A percentile compares a stretch with the other conserved stretches of the same genome.
These are phyloP conservation scores for Campoletis sonorensis DNA, from an alignment of 1,140 invertebrate genomes.

Conservation along the genomic window DNA sequence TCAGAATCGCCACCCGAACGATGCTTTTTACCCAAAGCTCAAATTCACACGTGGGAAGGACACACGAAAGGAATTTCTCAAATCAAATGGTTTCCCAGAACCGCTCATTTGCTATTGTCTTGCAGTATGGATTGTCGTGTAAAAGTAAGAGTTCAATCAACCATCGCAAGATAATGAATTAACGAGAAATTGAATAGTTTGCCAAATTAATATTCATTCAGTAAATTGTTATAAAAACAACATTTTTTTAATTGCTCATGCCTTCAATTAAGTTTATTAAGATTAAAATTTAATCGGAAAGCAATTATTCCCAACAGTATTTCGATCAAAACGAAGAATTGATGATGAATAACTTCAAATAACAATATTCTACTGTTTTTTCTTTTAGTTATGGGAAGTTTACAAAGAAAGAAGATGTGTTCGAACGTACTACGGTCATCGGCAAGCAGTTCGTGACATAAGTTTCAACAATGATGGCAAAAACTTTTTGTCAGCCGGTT, in stretches of 20 bases:
- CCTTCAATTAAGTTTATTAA: too few species aligned
- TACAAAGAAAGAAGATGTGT: constrained; percentile 96
- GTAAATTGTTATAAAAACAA: too few species aligned
- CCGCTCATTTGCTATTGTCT: constrained; percentile 96
- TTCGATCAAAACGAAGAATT: too few species aligned
- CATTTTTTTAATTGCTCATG: too few species aligned
- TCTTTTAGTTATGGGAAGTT: constrained; percentile 95
- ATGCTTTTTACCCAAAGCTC: constrained; percentile 98
- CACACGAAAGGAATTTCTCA: constrained; percentile 98
- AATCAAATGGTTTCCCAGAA: constrained; percentile 96
- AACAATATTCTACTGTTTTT: constrained; percentile 54
- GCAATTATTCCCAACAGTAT: too few species aligned
- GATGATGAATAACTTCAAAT: too few species aligned
- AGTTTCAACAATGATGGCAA: constrained; percentile 97
- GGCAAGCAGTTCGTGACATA: constrained; percentile 97
- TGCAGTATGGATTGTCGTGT: constrained; percentile 98
- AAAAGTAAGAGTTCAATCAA: constrained; percentile 80
- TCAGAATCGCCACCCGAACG: constrained; percentile 95
- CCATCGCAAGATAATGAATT: not conserved
- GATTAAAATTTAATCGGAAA: too few species aligned
- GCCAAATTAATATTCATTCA: too few species aligned
- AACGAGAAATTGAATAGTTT: too few species aligned
- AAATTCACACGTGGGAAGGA: constrained; percentile 97
- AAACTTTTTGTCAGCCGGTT: constrained; percentile 95
- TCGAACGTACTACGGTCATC: constrained; percentile 97